Evolutionary conservation across 2,113 vertebrate genomes (phyloP), one percentile per base, ranked within the genome.

Genomic region (Scartelaos histophorus): DNA sequence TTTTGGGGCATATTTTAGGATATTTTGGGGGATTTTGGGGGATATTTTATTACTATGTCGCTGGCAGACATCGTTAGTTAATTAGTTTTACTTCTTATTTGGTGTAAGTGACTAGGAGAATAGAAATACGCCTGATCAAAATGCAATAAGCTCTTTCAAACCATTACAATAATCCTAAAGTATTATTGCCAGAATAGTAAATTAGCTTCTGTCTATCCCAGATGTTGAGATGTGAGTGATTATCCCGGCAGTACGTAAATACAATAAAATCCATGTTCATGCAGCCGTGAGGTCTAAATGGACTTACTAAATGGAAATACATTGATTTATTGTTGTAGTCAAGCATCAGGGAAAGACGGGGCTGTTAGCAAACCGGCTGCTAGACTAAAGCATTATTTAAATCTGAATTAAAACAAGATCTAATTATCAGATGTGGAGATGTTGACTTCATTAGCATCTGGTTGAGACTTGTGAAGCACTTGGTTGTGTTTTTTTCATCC

Each of bases 281-380:
- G 71, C 70, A 77, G 64, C 57, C 34, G 46, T 29, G 51, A 24
- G 58, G 53, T 66, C 67, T 76, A 34, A 35, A 73, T 61, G 66
- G 70, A 61, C 66, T 53, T 56, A 61, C n/a, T n/a, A n/a, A n/a
- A 16, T 9, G n/a, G 54, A 76, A 61, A 34, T 70, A 67, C 49
- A 74, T 13, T 68, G 67, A 80, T 76, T 74, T 58, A 71, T 21
- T 46, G 29, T 53, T 34, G 22, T 43, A 13, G 70, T 76, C 71
- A 6, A 67, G 35, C 24, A 13, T 66, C 25, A 57, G 38, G 22
- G 24, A 53, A 10, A 66, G 12, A 65, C 21, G 17, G 67, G 19
- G 62, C 62, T 49, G 11, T 64, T 46, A 62, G 54, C 22, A 67
- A 70, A 60, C n/a, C 43, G 35, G 29, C 62, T 43, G 62, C 29